Base-by-base conservation (phyloP, 1,140 invertebrate species). In the Zaprionus ghesquierei region DNA sequence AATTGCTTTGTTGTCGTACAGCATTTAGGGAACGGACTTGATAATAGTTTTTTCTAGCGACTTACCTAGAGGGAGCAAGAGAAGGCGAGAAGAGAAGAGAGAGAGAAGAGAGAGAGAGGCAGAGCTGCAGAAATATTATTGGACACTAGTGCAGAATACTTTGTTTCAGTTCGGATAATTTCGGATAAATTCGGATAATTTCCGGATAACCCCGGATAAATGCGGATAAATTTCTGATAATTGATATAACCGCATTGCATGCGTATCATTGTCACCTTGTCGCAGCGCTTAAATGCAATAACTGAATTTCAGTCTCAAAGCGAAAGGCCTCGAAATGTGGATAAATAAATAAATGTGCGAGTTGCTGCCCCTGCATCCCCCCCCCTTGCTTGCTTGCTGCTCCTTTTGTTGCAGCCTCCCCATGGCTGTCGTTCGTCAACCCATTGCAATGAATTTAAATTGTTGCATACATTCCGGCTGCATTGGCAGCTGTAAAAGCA, bases 401-500 rank as follows among this genome's bases (percentile, higher is more conserved):
- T 41, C 35, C n/a, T 8, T n/a, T 41, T 41, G 66, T 72, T 72
- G 69, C 44, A 35, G 49, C 33, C 33, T 20, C n/a, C 69, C 84
- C 70, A n/a, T n/a, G n/a, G n/a, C 78, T 73, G 62, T 31, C 56
- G 51, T 76, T 80, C 66, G 59, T 62, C 63, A 82, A 73, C 84
- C 84, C 87, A 84, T 84, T 84, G 79, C 85, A 81, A 89, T 89
- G 84, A 84, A 89, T 89, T 89, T 89, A 84, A 89, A 89, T 89
- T 84, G 77, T 84, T 89, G 79, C 84, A 89, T 89, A 89, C 64
- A 84, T 80, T 84, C 6, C 71, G 54, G 69, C 69, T 58, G 74
- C 69, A 46, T 44, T 46, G 38, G 25, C 59, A 63, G 35, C 35
- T 41, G 46, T 56, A 65, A 54, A 49, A 78, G 44, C 62, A 63